phyloP scores from a whole-genome alignment of 2,113 vertebrate genomes.

The Pomatostomus ruficeps region DNA sequence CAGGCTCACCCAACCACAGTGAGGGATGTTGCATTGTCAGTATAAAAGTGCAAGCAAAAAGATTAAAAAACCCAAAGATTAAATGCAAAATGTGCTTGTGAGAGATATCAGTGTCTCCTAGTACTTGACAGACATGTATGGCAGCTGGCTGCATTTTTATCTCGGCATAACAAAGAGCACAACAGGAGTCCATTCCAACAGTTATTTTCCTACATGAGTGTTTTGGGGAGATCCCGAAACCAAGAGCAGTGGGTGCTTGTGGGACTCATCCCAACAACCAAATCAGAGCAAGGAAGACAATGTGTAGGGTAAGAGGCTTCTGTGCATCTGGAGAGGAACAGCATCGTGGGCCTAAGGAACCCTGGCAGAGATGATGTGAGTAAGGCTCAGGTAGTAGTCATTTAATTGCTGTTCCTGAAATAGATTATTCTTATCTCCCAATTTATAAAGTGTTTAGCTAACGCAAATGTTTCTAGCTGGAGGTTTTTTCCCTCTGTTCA shows the following conservation, averaged over 20 bases:
- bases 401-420: not conserved
- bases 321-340: not conserved
- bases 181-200: not conserved
- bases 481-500: not conserved
- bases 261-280: not conserved
- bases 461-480: not conserved
- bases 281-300: not conserved
- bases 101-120: not conserved
- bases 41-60: not conserved
- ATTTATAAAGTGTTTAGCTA: not conserved
- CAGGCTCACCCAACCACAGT: not conserved
- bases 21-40: not conserved
- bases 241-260: not conserved
- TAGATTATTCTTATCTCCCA: not conserved
- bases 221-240: not conserved
- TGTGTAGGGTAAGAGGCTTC: not conserved
- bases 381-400: not conserved
- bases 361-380: not conserved
- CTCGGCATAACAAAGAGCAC: not conserved
- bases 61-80: not conserved
- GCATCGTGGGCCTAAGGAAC: rapidly evolving
- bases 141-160: not conserved
- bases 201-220: not conserved
- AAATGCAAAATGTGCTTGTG: not conserved
- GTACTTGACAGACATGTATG: rapidly evolving